Conservation (phyloP, 2,797 vertebrate genomes). For the Chelonia mydas region DNA sequence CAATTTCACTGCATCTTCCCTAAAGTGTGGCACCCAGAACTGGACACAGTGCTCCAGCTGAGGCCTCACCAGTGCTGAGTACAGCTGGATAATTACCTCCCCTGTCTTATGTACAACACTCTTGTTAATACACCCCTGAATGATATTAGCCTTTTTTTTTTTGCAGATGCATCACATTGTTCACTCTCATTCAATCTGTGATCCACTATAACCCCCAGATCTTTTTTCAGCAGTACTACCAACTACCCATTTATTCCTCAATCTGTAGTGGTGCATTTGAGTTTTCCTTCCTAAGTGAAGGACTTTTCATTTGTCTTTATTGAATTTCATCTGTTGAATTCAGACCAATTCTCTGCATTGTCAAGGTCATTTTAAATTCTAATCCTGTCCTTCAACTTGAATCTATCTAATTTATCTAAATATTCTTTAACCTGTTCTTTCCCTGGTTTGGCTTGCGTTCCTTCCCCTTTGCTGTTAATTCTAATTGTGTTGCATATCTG, state of each 20-base stretch:
- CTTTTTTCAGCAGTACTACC: background rate
- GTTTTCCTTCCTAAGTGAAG: background rate
- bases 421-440: too few species aligned
- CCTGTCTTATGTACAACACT: background rate
- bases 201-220: background rate
- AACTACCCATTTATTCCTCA: background rate
- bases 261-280: background rate
- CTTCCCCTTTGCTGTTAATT: background rate
- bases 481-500: background rate
- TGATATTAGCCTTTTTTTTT: background rate
- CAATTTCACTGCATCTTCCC: background rate
- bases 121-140: background rate
- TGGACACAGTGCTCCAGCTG: background rate
- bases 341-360: background rate
- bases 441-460: background rate
- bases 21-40: background rate
- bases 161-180: background rate
- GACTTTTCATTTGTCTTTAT: background rate
- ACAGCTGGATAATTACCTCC: background rate
- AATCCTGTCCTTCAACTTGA: background rate
- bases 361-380: background rate
- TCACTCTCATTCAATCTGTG: background rate
- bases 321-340: background rate
- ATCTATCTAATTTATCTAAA: too few species aligned
- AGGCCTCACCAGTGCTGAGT: background rate